Evolutionary conservation across 2,888 invertebrate species (phyloP).

Genomic region (Hemaris fuciformis): DNA sequence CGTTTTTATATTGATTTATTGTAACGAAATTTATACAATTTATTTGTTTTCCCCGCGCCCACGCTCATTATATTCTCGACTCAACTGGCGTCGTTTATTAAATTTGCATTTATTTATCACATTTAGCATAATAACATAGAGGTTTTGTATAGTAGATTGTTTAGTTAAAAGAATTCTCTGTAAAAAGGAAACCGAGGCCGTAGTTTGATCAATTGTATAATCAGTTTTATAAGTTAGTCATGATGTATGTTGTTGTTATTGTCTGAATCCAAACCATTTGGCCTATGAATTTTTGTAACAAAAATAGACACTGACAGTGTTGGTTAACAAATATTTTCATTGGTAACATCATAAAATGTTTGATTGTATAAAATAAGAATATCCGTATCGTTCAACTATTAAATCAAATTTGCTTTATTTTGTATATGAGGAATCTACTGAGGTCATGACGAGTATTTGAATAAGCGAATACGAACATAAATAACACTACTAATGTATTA

Average conservation of each 20-base stretch:
- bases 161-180: not conserved
- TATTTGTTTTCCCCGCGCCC: constrained; percentile 8
- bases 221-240: not conserved
- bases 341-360: not conserved
- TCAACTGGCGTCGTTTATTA: not conserved
- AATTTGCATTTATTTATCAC: constrained; percentile 9
- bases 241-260: not conserved
- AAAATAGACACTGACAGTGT: not conserved
- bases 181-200: not conserved
- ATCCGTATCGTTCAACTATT: not conserved
- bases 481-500: constrained; percentile 41
- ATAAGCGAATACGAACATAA: not conserved
- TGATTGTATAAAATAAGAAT: not conserved
- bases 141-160: not conserved
- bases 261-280: not conserved
- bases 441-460: constrained; percentile 1
- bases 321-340: not conserved
- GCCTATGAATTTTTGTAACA: not conserved
- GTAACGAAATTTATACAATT: constrained; percentile 6
- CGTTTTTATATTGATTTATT: constrained; percentile 10
- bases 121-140: not conserved
- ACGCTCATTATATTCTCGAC: constrained; percentile 5
- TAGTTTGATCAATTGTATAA: not conserved
- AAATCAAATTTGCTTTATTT: not conserved
- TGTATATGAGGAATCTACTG: not conserved